These are phyloP conservation scores for Erebia palarica DNA, from an alignment of 2,888 invertebrate species.

Conservation along the genomic window DNA sequence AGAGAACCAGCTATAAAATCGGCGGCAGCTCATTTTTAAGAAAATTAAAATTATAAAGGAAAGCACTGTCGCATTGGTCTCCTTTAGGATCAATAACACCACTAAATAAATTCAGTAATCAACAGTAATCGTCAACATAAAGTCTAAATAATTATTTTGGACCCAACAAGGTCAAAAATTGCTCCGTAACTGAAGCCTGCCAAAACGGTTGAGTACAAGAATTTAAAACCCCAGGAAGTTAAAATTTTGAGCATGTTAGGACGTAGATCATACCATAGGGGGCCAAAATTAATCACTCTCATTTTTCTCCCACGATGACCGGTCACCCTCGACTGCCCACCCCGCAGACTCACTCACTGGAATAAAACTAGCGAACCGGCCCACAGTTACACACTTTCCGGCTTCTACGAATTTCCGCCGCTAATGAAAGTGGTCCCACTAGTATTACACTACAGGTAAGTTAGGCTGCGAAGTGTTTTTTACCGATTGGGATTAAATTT, in stretches of 20 bases:
- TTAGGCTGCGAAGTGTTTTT: background rate
- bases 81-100: too few relatives aligned
- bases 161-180: too few relatives aligned
- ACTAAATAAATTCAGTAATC: too few relatives aligned
- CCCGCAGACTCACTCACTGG: constrained; percentile 49
- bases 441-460: background rate
- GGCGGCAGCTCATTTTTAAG: too few relatives aligned
- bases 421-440: constrained; percentile 56
- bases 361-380: constrained; percentile 45
- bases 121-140: too few relatives aligned
- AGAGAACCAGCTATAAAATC: too few relatives aligned
- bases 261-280: background rate
- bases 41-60: too few relatives aligned
- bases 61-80: too few relatives aligned
- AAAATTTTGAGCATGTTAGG: background rate
- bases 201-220: too few relatives aligned
- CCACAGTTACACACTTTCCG: constrained; percentile 58
- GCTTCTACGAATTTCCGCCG: constrained; percentile 43
- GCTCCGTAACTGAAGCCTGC: too few relatives aligned
- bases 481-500: background rate
- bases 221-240: too few relatives aligned
- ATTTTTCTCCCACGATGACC: constrained; percentile 63
- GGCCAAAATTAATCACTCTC: constrained; percentile 57
- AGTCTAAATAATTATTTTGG: too few relatives aligned
- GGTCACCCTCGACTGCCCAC: constrained; percentile 69